Percentiles rank a stretch among this genome's conserved stretches.
Conservation (phyloP, 2,113 vertebrate species). For the Coregonus clupeaformis region DNA sequence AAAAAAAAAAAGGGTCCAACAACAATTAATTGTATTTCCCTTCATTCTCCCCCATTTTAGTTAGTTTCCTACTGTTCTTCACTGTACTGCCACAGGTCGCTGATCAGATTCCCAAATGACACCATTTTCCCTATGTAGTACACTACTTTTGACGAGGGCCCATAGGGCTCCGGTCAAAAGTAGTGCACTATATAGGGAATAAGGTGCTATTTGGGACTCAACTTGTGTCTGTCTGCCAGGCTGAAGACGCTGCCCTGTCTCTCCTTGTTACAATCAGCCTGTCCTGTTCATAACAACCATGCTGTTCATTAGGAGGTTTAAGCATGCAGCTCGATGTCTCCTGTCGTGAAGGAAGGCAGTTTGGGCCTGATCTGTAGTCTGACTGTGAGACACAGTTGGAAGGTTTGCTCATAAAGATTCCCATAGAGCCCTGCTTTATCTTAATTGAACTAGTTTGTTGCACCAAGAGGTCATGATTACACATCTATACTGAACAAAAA, state of each 20-base stretch:
- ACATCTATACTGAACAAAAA: background rate
- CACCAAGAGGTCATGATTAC: background rate
- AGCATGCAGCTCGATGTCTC: conserved; percentile 18
- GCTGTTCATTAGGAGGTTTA: conserved; percentile 31
- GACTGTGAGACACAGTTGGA: conserved; percentile 7
- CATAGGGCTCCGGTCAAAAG: too few species aligned
- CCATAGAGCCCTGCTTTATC: background rate
- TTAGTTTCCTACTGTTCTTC: conserved; percentile 33
- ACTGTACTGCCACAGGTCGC: conserved; percentile 45
- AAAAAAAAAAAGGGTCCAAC: background rate
- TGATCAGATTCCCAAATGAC: conserved; percentile 8
- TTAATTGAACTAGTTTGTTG: conserved; percentile 7
- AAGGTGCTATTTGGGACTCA: background rate
- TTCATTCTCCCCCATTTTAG: background rate
- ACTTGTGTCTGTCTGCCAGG: background rate
- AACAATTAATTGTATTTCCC: background rate
- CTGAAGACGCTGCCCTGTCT: conserved; percentile 35
- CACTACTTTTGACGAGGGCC: too few species aligned
- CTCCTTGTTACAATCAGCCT: conserved; percentile 42
- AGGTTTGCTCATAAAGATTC: background rate
- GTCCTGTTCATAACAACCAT: conserved; percentile 22
- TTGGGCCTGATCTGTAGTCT: background rate
- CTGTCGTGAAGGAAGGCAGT: conserved; percentile 1
- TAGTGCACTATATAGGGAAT: too few species aligned
- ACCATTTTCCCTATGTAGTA: too few species aligned